phyloP scores from a whole-genome alignment of 2,888 invertebrate genomes.

The Acanthosepion lycidas region DNA sequence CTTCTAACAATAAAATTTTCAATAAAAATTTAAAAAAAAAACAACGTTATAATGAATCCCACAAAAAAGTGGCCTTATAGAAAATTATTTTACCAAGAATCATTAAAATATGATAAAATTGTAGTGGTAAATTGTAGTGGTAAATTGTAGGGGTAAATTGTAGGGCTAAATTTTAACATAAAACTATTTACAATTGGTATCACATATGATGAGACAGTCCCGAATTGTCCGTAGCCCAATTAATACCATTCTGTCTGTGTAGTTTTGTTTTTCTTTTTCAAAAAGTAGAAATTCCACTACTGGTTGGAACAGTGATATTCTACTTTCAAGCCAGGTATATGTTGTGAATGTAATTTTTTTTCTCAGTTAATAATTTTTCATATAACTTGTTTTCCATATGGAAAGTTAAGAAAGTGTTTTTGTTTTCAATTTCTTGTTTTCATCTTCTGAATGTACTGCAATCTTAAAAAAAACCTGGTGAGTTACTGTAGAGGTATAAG shows the following conservation, averaged over 20 bases:
- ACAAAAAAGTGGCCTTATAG: too few species aligned
- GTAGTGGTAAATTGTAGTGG: neutral
- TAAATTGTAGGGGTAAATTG: neutral
- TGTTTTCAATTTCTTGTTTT: neutral
- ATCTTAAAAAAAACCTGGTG: neutral
- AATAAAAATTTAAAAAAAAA: too few species aligned
- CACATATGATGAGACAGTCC: neutral
- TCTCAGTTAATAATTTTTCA: neutral
- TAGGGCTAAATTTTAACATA: too few species aligned
- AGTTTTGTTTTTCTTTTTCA: neutral
- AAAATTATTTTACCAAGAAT: too few species aligned
- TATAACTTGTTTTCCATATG: neutral
- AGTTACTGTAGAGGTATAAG: neutral
- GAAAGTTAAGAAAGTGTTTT: neutral
- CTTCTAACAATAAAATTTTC: too few species aligned
- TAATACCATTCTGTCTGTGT: neutral
- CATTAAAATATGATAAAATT: too few species aligned
- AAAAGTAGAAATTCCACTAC: neutral
- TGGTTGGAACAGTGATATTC: neutral
- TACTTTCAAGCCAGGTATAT: neutral
- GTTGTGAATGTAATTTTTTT: neutral
- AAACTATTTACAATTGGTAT: neutral
- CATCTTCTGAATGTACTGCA: neutral
- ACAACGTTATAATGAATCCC: too few species aligned
- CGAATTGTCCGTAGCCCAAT: neutral